These are phyloP conservation scores for Mactromeris polynyma DNA, from an alignment of 2,888 invertebrate genomes.

Conservation along the genomic window DNA sequence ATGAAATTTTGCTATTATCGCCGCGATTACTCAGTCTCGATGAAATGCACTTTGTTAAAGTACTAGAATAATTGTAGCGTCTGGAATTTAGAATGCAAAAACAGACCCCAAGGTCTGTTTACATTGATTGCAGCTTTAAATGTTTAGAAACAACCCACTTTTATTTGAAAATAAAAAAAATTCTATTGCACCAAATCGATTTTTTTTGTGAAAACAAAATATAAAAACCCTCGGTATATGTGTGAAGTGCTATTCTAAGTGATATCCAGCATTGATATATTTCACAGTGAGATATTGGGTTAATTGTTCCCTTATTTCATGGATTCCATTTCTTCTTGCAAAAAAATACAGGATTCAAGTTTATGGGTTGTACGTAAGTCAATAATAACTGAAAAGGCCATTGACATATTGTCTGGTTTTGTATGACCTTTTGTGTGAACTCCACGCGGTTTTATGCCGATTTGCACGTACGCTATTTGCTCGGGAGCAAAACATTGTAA, in stretches of 20 bases:
- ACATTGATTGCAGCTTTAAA: constrained; percentile 9
- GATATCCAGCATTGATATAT: background rate
- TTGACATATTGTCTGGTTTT: constrained; percentile 20
- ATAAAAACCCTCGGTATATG: background rate
- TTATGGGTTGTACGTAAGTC: background rate
- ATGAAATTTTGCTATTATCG: background rate
- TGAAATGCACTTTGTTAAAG: constrained; percentile 16
- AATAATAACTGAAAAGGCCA: background rate
- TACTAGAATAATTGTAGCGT: constrained; percentile 12
- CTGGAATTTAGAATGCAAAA: constrained; percentile 12
- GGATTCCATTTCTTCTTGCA: background rate
- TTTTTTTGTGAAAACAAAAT: background rate
- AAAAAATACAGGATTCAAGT: background rate
- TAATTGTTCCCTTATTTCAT: background rate
- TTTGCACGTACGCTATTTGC: background rate
- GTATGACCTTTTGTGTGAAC: background rate
- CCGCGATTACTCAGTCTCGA: background rate
- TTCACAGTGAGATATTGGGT: background rate
- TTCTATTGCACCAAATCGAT: background rate
- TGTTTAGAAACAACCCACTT: constrained; percentile 30
- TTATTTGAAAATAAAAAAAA: background rate
- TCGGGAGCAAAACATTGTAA: background rate
- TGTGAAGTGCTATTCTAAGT: background rate
- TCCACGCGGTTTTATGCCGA: background rate
- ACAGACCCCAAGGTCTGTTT: constrained; percentile 33